Evolutionary conservation across 2,888 invertebrate species (phyloP).

Genomic region (Drosophila parthenogenetica): DNA sequence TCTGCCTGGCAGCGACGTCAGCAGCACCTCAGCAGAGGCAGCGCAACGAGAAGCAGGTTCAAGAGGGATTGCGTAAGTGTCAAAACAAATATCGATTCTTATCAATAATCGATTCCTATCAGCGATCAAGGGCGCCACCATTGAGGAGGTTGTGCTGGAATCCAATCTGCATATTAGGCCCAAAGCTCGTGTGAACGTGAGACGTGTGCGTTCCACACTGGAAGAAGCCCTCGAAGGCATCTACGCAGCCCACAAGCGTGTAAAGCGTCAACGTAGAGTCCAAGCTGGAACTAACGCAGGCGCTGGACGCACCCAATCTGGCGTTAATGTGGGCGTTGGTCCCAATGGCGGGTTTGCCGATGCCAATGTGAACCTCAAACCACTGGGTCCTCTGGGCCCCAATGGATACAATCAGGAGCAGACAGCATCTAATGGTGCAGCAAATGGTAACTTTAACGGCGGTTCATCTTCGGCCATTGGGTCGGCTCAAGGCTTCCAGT

Average conservation of each 20-base stretch:
- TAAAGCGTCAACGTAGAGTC: conserved; percentile 65
- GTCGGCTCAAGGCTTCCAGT: conserved; percentile 84
- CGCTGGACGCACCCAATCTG: conserved; percentile 50
- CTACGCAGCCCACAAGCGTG: conserved; percentile 69
- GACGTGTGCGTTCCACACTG: conserved; percentile 61
- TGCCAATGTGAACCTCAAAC: conserved; percentile 60
- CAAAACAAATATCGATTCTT: conserved; percentile 7
- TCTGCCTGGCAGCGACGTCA: conserved; percentile 54
- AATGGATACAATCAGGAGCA: conserved; percentile 73
- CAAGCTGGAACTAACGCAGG: conserved; percentile 49
- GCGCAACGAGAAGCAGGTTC: conserved; percentile 77
- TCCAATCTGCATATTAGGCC: conserved; percentile 85
- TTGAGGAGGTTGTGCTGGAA: conserved; percentile 86
- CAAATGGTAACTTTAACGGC: conserved; percentile 66
- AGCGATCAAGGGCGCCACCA: conserved; percentile 77
- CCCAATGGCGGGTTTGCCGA: conserved; percentile 59
- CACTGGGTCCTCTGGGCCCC: conserved; percentile 48
- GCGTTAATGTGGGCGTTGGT: conserved; percentile 63
- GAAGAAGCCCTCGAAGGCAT: conserved; percentile 42
- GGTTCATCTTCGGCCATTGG: conserved; percentile 81
- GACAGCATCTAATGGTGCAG: conserved; percentile 80
- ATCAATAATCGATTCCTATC: conserved; percentile 21
- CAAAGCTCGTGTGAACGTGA: conserved; percentile 74
- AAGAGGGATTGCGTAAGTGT: conserved; percentile 75
- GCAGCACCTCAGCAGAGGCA: conserved; percentile 68